A percentile compares a stretch with the other conserved stretches of the same genome.
Conservation (phyloP, 2,797 vertebrate species). For the Eulemur mongoz region DNA sequence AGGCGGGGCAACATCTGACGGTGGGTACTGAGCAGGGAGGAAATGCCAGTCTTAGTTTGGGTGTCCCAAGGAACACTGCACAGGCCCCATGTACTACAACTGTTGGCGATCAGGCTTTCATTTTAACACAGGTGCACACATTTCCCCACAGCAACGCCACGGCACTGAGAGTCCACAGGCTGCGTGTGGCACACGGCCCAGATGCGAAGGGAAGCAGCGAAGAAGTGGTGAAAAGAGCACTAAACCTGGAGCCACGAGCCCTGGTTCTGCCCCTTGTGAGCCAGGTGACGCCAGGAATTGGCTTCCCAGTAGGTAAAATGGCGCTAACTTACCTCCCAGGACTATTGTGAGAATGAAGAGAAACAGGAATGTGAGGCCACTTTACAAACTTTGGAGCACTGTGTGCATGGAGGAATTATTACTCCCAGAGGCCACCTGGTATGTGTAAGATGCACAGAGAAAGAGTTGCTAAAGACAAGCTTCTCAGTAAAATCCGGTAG, state of each 20-base stretch:
- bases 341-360: not conserved
- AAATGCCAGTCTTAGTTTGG: not conserved
- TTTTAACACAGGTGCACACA: not conserved
- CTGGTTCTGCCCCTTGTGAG: not conserved
- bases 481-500: not conserved
- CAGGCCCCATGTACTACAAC: not conserved
- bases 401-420: not conserved
- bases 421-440: not conserved
- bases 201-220: not conserved
- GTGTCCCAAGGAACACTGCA: not conserved
- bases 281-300: not conserved
- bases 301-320: not conserved
- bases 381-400: not conserved
- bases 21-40: not conserved
- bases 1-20: not conserved
- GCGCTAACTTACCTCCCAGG: not conserved
- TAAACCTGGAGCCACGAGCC: not conserved
- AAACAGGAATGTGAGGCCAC: not conserved
- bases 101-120: not conserved
- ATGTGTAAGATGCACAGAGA: not conserved
- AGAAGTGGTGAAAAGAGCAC: not conserved
- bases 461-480: not conserved
- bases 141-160: not conserved
- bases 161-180: rapidly evolving
- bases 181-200: not conserved